Conservation (phyloP, 2,113 vertebrate species). For the Dermatemys mawii region DNA sequence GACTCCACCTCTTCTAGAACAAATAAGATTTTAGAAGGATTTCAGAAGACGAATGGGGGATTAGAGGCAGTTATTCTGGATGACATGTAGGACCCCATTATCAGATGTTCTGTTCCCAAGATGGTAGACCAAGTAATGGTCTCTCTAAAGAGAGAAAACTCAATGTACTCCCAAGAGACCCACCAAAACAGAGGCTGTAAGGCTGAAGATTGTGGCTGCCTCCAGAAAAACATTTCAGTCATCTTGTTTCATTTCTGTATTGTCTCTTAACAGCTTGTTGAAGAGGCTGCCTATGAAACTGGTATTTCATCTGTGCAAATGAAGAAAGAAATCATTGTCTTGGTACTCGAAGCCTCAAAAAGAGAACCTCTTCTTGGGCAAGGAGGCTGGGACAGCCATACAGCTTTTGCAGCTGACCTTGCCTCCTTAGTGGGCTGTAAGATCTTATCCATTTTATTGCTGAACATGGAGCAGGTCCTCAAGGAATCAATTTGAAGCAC, state of each 20-base stretch:
- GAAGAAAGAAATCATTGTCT: not conserved
- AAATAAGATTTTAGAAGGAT: not conserved
- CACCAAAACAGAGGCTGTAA: not conserved
- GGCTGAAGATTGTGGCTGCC: not conserved
- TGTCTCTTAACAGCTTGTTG: not conserved
- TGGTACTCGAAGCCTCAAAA: too few species aligned
- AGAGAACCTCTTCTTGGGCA: not conserved
- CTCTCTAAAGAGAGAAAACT: not conserved
- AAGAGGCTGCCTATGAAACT: not conserved
- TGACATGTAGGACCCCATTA: not conserved
- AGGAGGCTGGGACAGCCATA: not conserved
- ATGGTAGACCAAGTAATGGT: not conserved
- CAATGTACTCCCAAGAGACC: not conserved
- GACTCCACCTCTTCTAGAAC: not conserved
- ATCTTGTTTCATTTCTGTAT: not conserved
- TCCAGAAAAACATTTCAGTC: not conserved
- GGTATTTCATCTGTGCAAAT: not conserved
- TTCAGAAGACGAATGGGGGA: accelerated
- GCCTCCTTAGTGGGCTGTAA: not conserved
- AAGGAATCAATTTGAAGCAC: too few species aligned
- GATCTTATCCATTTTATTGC: not conserved
- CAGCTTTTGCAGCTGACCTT: not conserved
- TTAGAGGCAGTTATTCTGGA: not conserved
- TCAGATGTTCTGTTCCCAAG: not conserved
- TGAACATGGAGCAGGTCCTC: not conserved